Conservation (phyloP, 2,113 vertebrate species). For the Notechis scutatus region DNA sequence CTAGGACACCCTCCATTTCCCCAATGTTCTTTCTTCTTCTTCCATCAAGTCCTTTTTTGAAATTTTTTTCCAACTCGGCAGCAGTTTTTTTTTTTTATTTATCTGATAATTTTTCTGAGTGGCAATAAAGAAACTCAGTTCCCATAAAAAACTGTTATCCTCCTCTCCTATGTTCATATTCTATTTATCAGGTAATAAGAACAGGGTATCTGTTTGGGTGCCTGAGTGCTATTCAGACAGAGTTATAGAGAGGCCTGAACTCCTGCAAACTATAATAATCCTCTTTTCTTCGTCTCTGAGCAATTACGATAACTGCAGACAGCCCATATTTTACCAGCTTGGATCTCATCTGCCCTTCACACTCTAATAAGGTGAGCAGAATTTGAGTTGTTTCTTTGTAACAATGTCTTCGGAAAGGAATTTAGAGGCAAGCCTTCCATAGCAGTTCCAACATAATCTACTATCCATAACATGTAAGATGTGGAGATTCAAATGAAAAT, state of each 20-base stretch:
- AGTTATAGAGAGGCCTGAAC: neutral
- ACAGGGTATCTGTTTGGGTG: neutral
- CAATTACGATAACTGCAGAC: neutral
- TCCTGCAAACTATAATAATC: neutral
- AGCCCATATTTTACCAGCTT: neutral
- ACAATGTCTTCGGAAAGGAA: neutral
- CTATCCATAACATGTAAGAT: neutral
- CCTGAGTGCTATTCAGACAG: neutral
- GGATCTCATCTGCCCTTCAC: neutral
- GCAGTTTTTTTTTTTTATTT: neutral
- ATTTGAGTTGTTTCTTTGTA: neutral
- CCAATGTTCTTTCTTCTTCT: neutral
- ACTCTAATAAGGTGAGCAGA: neutral
- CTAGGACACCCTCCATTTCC: neutral
- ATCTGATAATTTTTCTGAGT: neutral
- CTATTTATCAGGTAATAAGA: neutral
- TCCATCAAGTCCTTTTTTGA: neutral
- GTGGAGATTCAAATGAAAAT: neutral
- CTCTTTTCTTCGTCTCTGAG: neutral
- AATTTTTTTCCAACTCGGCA: neutral
- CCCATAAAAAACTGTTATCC: neutral
- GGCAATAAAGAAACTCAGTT: too few relatives aligned
- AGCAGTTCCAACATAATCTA: neutral
- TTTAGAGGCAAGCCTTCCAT: neutral
- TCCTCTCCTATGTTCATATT: neutral